A percentile compares a stretch with the other conserved stretches of the same genome.
These are phyloP conservation scores for Bombus fervidus DNA, from an alignment of 1,140 invertebrate species.

Conservation along the genomic window DNA sequence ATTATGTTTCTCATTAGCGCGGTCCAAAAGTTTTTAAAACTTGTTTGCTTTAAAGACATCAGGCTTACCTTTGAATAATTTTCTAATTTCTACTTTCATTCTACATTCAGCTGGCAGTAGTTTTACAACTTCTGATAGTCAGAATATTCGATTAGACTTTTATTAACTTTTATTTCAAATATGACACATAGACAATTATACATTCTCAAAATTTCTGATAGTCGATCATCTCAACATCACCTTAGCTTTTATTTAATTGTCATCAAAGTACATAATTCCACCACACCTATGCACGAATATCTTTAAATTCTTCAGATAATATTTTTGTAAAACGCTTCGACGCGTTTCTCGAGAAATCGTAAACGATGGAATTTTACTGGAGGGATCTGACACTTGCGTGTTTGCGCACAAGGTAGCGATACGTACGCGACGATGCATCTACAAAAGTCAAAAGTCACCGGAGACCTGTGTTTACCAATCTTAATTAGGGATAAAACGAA, in stretches of 20 bases:
- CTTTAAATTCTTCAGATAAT: too few species aligned
- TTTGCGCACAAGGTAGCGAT: background rate
- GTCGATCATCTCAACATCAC: too few species aligned
- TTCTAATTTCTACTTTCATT: background rate
- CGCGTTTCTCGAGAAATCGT: too few species aligned
- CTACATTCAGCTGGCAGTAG: background rate
- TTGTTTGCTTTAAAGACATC: too few species aligned
- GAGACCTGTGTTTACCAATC: slow-evolving; percentile 28
- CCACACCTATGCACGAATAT: too few species aligned
- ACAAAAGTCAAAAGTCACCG: background rate
- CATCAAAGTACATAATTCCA: too few species aligned
- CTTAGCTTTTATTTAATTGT: too few species aligned
- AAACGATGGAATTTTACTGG: background rate
- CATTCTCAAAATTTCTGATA: too few species aligned
- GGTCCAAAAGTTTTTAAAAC: too few species aligned
- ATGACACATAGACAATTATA: too few species aligned
- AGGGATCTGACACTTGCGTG: background rate
- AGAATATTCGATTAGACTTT: background rate
- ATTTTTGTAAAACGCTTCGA: background rate
- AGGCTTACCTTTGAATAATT: background rate
- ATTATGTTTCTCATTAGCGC: background rate
- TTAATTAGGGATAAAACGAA: slow-evolving; percentile 42
- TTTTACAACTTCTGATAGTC: background rate
- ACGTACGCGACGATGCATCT: background rate
- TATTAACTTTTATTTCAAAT: too few species aligned